Percentiles rank a stretch among this genome's conserved stretches.
These are phyloP conservation scores for Vulpes lagopus DNA, from an alignment of 2,113 vertebrate genomes.

Conservation along the genomic window DNA sequence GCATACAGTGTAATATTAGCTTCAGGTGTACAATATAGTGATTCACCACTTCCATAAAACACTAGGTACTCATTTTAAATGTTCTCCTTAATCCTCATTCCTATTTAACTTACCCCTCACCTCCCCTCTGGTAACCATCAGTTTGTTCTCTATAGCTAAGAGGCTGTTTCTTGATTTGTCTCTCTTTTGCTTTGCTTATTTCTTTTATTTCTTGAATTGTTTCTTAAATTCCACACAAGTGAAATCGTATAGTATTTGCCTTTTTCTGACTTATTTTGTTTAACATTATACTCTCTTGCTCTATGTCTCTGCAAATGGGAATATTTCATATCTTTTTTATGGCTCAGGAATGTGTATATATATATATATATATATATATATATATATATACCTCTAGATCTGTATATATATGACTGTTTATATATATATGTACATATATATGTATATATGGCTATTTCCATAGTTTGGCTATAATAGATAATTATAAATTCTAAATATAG, in stretches of 20 bases:
- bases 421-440: not conserved
- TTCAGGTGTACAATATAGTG: not conserved
- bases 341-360: not conserved
- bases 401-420: not conserved
- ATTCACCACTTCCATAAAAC: not conserved
- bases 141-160: not conserved
- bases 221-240: not conserved
- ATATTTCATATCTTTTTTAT: not conserved
- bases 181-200: not conserved
- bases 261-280: not conserved
- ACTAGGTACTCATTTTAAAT: not conserved
- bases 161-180: not conserved
- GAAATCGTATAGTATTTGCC: not conserved
- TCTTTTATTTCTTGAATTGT: not conserved
- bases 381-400: not conserved
- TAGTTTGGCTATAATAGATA: not conserved
- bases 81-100: not conserved
- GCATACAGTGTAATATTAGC: not conserved
- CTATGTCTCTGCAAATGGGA: not conserved
- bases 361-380: not conserved
- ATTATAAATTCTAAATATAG: not conserved
- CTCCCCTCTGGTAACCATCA: not conserved
- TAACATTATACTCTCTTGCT: not conserved
- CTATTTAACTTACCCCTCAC: not conserved
- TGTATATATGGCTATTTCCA: not conserved